Evolutionary conservation across 1,140 invertebrate species (phyloP).

Genomic region (Neodiprion pinetum): DNA sequence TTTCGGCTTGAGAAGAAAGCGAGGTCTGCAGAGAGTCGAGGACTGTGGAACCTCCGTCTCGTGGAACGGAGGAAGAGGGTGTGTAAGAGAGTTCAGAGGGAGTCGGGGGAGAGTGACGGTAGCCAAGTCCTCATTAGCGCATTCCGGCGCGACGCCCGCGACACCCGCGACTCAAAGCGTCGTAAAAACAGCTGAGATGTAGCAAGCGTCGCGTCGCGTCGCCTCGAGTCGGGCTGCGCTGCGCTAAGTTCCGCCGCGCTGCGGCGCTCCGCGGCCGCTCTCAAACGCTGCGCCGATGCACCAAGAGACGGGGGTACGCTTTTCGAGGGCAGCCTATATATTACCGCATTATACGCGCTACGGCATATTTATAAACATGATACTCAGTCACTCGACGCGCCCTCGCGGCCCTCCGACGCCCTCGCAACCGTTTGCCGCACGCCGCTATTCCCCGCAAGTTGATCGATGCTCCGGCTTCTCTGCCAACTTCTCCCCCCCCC

Average conservation of each 20-base stretch:
- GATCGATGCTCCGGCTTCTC: not conserved
- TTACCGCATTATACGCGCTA: slow-evolving; percentile 14
- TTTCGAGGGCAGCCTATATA: not conserved
- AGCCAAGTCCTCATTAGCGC: slow-evolving; percentile 64
- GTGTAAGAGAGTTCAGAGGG: not conserved
- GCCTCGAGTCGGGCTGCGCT: not conserved
- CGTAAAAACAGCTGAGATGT: slow-evolving; percentile 62
- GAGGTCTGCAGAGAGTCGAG: too few relatives aligned
- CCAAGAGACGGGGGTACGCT: not conserved
- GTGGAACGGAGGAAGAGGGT: not conserved
- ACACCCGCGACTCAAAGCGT: slow-evolving; percentile 61
- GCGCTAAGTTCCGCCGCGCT: not conserved
- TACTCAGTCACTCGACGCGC: slow-evolving; percentile 10
- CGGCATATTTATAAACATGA: slow-evolving; percentile 20
- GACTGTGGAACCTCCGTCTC: too few relatives aligned
- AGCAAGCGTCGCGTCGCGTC: slow-evolving; percentile 37
- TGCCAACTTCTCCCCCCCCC: too few relatives aligned
- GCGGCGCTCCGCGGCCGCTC: not conserved
- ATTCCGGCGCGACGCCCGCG: slow-evolving; percentile 59
- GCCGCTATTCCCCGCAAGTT: not conserved
- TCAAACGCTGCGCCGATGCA: not conserved
- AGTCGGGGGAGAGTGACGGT: slow-evolving; percentile 52
- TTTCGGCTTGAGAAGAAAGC: too few relatives aligned
- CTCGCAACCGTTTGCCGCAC: not conserved
- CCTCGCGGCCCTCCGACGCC: not conserved